Evolutionary conservation across 2,113 vertebrate genomes (phyloP).

Genomic region (Seriola rivoliana): DNA sequence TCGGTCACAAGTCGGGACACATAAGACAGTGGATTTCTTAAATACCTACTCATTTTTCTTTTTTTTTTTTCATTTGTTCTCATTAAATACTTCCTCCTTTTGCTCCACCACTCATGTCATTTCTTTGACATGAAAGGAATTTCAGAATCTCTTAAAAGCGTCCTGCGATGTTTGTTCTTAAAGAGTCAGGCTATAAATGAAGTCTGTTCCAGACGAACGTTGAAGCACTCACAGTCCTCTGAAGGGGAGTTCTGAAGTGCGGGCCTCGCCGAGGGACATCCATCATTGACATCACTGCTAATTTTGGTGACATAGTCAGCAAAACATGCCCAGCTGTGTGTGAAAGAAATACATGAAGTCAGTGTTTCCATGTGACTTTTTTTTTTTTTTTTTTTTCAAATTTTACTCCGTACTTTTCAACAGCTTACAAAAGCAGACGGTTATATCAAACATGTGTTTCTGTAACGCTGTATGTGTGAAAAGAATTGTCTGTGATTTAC

Average conservation of each 20-base stretch:
- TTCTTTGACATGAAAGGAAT: slow-evolving; percentile 45
- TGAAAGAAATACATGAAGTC: slow-evolving; percentile 72
- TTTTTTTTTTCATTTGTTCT: slow-evolving; percentile 28
- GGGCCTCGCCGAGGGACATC: slow-evolving; percentile 59
- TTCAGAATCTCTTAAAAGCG: slow-evolving; percentile 34
- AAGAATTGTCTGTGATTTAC: slow-evolving; percentile 54
- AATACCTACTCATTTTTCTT: slow-evolving; percentile 20
- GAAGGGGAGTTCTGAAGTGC: slow-evolving; percentile 48
- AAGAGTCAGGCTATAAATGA: slow-evolving; percentile 56
- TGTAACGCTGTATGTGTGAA: slow-evolving; percentile 48
- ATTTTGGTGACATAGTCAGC: slow-evolving; percentile 72
- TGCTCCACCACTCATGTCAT: slow-evolving; percentile 35
- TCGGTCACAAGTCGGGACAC: slow-evolving; percentile 28
- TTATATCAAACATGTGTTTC: slow-evolving; percentile 67
- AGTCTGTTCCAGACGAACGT: slow-evolving; percentile 57
- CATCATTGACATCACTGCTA: slow-evolving; percentile 75
- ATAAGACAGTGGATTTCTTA: slow-evolving; percentile 48
- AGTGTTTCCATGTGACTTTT: slow-evolving; percentile 68
- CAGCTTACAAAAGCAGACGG: slow-evolving; percentile 49
- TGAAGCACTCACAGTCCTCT: slow-evolving; percentile 51
- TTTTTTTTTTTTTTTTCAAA: slow-evolving; percentile 1
- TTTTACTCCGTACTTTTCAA: slow-evolving; percentile 47
- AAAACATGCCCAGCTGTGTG: slow-evolving; percentile 79
- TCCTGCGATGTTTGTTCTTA: slow-evolving; percentile 57
- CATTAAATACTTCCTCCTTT: slow-evolving; percentile 29